These are phyloP conservation scores for Caenorhabditis becei DNA, from an alignment of 2,888 invertebrate species.

Conservation along the genomic window DNA sequence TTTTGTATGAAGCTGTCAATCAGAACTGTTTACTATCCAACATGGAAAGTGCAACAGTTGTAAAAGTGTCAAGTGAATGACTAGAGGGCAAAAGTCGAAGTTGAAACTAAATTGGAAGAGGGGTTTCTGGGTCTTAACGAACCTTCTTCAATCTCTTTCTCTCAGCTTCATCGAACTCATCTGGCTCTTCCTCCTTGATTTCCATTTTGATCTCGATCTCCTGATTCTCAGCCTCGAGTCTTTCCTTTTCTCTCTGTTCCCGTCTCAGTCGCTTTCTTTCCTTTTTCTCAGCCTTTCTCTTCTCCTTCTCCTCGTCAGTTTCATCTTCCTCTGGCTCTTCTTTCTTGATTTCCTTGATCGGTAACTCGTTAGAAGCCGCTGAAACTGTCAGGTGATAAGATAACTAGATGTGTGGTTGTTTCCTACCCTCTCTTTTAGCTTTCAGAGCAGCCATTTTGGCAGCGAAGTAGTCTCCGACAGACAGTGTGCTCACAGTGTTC, in stretches of 20 bases:
- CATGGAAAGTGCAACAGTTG: slow-evolving; percentile 1
- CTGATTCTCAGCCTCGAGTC: slow-evolving; percentile 23
- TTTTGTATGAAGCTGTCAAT: slow-evolving; percentile 8
- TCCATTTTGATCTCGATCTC: slow-evolving; percentile 42
- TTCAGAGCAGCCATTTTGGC: slow-evolving; percentile 75
- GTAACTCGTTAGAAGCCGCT: slow-evolving; percentile 13
- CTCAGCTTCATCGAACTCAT: slow-evolving; percentile 44
- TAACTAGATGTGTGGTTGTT: background rate
- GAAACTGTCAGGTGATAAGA: background rate
- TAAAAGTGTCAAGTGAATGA: background rate
- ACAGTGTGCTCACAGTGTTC: slow-evolving; percentile 66
- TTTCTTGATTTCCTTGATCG: slow-evolving; percentile 21
- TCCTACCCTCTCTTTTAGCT: slow-evolving; percentile 58
- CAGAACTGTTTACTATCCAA: background rate
- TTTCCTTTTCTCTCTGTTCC: slow-evolving; percentile 38
- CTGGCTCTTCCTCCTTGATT: slow-evolving; percentile 34
- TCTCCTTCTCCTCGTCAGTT: slow-evolving; percentile 46
- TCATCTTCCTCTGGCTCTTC: slow-evolving; percentile 45
- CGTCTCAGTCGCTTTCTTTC: slow-evolving; percentile 53
- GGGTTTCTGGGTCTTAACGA: too few relatives aligned
- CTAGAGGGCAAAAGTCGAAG: background rate
- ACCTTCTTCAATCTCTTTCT: slow-evolving; percentile 57
- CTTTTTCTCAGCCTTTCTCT: slow-evolving; percentile 52
- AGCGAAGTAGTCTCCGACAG: slow-evolving; percentile 78
- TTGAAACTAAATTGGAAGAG: background rate